A percentile compares a stretch with the other conserved stretches of the same genome.
phyloP scores from a whole-genome alignment of 2,888 invertebrate genomes.

The Mimumesa dahlbomi region DNA sequence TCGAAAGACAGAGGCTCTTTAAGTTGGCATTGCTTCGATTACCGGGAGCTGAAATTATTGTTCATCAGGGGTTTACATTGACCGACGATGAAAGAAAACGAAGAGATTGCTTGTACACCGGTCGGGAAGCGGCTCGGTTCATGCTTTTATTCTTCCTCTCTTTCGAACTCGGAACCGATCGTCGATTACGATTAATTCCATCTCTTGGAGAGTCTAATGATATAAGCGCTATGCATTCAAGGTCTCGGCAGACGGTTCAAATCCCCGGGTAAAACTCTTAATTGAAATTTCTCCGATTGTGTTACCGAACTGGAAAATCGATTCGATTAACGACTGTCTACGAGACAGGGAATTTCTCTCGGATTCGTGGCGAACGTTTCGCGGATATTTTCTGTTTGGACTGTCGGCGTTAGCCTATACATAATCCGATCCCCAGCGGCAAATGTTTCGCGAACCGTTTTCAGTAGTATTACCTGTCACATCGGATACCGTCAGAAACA shows the following conservation, averaged over 20 bases:
- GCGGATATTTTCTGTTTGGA: not conserved
- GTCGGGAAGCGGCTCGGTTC: conserved; percentile 9
- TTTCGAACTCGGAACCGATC: conserved; percentile 14
- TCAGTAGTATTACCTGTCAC: conserved; percentile 35
- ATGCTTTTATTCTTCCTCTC: conserved; percentile 6
- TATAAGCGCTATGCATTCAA: conserved; percentile 19
- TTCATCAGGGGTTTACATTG: conserved; percentile 60
- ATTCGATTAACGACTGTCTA: no score
- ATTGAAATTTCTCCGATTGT: no score
- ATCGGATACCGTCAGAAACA: conserved; percentile 21
- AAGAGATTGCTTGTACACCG: conserved; percentile 16
- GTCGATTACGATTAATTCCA: conserved; percentile 44
- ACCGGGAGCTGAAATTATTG: conserved; percentile 67
- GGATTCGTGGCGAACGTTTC: not conserved
- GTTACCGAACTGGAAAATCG: no score
- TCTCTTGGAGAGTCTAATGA: conserved; percentile 23
- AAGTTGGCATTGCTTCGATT: conserved; percentile 61
- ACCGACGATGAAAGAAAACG: conserved; percentile 54
- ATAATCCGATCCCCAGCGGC: conserved; percentile 20
- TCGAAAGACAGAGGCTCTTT: conserved; percentile 55
- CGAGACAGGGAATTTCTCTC: no score
- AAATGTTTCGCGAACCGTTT: conserved; percentile 9
- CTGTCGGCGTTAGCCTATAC: conserved; percentile 32
- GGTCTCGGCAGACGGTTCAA: no score
- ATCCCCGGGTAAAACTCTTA: no score